A percentile compares a stretch with the other conserved stretches of the same genome.
Conservation (phyloP, 64 coral and sea anemone genomes). For the Dendrophyllia cribrosa region DNA sequence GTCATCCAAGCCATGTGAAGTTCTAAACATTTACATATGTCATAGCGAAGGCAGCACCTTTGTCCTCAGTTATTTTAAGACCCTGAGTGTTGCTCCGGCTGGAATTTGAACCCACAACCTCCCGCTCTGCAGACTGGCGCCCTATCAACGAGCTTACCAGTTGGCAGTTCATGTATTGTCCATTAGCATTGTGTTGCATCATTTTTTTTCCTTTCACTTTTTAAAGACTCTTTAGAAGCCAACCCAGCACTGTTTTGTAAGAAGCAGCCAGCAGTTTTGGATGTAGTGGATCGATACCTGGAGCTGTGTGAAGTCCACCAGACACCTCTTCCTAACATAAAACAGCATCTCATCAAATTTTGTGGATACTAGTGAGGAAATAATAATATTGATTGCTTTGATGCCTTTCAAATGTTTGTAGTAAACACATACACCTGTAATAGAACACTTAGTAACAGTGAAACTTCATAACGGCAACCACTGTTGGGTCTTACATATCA, state of each 20-base stretch:
- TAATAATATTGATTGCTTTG: neutral
- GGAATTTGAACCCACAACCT: too few relatives aligned
- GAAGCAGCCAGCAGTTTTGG: slow-evolving; percentile 28
- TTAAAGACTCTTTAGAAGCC: slow-evolving; percentile 8
- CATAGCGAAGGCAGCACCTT: too few relatives aligned
- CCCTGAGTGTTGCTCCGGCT: too few relatives aligned
- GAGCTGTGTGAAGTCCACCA: neutral
- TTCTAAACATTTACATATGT: too few relatives aligned
- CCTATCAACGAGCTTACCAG: neutral
- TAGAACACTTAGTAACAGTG: too few relatives aligned
- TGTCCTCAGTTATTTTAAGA: too few relatives aligned
- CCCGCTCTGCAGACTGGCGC: too few relatives aligned
- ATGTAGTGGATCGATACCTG: slow-evolving; percentile 27
- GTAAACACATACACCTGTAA: too few relatives aligned
- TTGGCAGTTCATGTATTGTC: neutral
- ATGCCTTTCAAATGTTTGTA: too few relatives aligned
- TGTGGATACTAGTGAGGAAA: slow-evolving; percentile 49
- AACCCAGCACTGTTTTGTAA: slow-evolving; percentile 53
- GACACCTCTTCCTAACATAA: slow-evolving; percentile 16
- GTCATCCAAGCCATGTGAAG: too few relatives aligned
- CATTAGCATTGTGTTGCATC: neutral
- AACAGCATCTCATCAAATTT: slow-evolving; percentile 39
- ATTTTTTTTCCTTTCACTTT: neutral
- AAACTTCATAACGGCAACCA: too few relatives aligned
- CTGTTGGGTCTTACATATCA: too few relatives aligned